Evolutionary conservation across 35 echinoderm and acorn worm genomes (phyloP), one percentile per base, ranked within the genome.

Genomic region (Apostichopus parvimensis): DNA sequence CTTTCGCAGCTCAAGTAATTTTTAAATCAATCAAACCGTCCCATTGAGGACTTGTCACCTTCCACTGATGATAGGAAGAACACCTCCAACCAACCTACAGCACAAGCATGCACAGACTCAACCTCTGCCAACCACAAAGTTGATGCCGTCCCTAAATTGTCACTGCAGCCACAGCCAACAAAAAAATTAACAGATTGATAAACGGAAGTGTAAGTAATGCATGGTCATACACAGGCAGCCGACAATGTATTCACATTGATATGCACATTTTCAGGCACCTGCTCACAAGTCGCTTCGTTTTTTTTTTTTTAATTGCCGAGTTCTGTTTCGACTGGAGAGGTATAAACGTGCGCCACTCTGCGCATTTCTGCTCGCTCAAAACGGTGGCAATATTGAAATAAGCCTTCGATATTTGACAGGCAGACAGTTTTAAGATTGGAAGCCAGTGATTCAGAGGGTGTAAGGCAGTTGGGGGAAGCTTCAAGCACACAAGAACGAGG

Each of bases 251-350:
- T 54, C 81, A 84, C 81, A 84, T 84, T 84, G 15, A 84, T 84
- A 54, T 58, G 17, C 81, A 58, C 57, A 55, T n/a, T 8, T 52
- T 45, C 57, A 7, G 81, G 53, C 81, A 84, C 57, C 81, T 60
- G 54, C 81, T 59, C 54, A 59, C 56, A 6, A 45, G 54, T 84
- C 58, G 81, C 25, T n/a, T 84, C 81, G 12, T 84, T 84, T 84
- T 84, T 84, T 84, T 45, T 45, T 84, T 84, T 84, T 84, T 84
- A 84, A 84, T 84, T 84, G 81, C 81, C 57, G 81, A 84, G 17
- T 84, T 58, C 54, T 59, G 81, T 84, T 61, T 84, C 81, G 58
- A 9, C 81, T 84, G 81, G 52, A 84, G 81, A 84, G 81, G 81
- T 84, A 84, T 84, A 58, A 45, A 60, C 81, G 57, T 58, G 81